Evolutionary conservation across 2,888 invertebrate species (phyloP).

Genomic region (Amiota mariae): DNA sequence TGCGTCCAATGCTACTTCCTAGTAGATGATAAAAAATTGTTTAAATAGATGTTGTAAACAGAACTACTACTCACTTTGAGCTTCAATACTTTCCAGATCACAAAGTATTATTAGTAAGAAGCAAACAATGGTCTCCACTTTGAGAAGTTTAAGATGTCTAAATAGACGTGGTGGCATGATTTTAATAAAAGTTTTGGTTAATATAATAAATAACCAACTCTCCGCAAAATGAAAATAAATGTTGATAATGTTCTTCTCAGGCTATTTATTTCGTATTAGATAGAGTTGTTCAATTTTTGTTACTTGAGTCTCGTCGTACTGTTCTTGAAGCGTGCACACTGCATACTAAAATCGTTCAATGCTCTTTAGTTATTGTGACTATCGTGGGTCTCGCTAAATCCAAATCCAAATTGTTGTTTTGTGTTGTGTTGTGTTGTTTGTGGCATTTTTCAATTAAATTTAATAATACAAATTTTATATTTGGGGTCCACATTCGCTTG

Average conservation of each 20-base stretch:
- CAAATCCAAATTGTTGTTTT: not conserved
- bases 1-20: slow-evolving; percentile 71
- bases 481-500: no score
- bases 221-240: no score
- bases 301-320: not conserved
- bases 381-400: not conserved
- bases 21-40: not conserved
- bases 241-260: no score
- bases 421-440: no score
- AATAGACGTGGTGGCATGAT: not conserved
- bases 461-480: not conserved
- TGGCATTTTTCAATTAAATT: slow-evolving; percentile 26
- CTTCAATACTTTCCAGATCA: slow-evolving; percentile 47
- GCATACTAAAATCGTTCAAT: slow-evolving; percentile 5
- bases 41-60: not conserved
- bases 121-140: not conserved
- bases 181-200: not conserved
- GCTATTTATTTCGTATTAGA: no score
- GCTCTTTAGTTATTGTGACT: no score
- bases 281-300: no score
- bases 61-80: slow-evolving; percentile 54
- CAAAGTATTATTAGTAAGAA: slow-evolving; percentile 47
- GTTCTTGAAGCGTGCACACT: slow-evolving; percentile 13
- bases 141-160: not conserved
- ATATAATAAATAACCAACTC: no score